phyloP scores from a whole-genome alignment of 2,113 vertebrate genomes.

The Shinisaurus crocodilurus region DNA sequence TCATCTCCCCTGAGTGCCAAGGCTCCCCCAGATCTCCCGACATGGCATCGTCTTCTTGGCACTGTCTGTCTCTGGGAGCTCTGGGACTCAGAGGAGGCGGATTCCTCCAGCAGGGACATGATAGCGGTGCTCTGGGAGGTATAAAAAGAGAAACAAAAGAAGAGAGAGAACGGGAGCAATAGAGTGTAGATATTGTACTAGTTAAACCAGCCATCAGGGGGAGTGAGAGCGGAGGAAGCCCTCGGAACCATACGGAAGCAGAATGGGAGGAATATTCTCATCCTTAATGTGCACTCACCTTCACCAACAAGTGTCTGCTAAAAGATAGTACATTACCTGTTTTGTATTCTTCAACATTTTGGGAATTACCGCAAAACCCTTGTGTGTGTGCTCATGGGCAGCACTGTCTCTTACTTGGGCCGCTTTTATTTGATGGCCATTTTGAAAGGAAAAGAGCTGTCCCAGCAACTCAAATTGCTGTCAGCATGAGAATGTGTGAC shows the following conservation, averaged over 20 bases:
- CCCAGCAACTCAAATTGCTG: conserved; percentile 15
- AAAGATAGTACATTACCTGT: not conserved
- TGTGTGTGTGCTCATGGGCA: not conserved
- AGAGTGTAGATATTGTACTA: no score
- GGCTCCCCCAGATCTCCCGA: no score
- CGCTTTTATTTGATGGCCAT: not conserved
- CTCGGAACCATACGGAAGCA: not conserved
- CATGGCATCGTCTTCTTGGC: no score
- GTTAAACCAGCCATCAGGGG: not conserved
- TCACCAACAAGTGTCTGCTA: not conserved
- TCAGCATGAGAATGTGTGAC: conserved; percentile 19
- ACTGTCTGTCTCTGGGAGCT: no score
- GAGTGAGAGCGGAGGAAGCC: not conserved
- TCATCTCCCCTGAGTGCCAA: no score
- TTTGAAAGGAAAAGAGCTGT: not conserved
- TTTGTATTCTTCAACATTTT: not conserved
- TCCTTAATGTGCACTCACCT: not conserved
- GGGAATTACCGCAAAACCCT: no score
- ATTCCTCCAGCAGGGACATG: no score
- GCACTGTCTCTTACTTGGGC: not conserved
- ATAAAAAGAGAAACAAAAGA: not conserved
- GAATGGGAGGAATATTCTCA: not conserved
- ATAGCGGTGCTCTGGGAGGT: not conserved
- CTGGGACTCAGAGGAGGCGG: no score
- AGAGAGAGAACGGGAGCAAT: no score